A percentile compares a stretch with the other conserved stretches of the same genome.
Conservation (phyloP, 2,113 vertebrate genomes). For the Paraplagusia blochii region DNA sequence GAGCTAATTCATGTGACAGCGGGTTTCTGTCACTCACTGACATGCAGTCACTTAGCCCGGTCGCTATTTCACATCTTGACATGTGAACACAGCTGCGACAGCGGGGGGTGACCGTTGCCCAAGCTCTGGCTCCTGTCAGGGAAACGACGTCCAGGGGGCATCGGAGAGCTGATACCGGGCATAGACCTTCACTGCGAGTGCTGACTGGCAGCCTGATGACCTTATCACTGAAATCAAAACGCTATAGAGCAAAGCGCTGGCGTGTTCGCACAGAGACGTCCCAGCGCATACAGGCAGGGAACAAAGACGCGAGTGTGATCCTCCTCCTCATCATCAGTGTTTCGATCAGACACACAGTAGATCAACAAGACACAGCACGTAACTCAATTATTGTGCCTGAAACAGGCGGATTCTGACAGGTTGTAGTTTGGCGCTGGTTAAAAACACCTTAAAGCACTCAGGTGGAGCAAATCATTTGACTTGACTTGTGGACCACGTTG, state of each 20-base stretch:
- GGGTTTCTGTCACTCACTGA: constrained; percentile 59
- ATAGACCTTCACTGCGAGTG: constrained; percentile 14
- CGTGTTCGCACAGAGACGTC: neutral
- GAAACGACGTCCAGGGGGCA: constrained; percentile 27
- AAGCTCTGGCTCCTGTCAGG: constrained; percentile 34
- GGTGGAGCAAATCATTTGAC: no score
- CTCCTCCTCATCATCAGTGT: constrained; percentile 38
- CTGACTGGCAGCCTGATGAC: constrained; percentile 47
- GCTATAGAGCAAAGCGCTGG: constrained; percentile 22
- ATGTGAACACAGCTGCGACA: constrained; percentile 27
- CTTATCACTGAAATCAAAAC: constrained; percentile 54
- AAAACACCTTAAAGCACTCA: no score
- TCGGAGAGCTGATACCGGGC: constrained; percentile 23
- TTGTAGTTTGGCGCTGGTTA: constrained; percentile 16
- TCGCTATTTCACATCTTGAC: constrained; percentile 62
- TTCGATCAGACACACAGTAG: constrained; percentile 46
- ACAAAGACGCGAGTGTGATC: constrained; percentile 30
- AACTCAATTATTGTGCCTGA: constrained; percentile 36
- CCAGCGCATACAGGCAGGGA: constrained; percentile 31
- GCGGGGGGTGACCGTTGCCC: neutral
- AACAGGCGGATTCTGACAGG: constrained; percentile 5
- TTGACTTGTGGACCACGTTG: no score
- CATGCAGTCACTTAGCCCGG: constrained; percentile 44
- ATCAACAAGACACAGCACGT: constrained; percentile 38
- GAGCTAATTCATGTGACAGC: constrained; percentile 65